Conservation (phyloP, 2,113 vertebrate species). For the Pipa parva region DNA sequence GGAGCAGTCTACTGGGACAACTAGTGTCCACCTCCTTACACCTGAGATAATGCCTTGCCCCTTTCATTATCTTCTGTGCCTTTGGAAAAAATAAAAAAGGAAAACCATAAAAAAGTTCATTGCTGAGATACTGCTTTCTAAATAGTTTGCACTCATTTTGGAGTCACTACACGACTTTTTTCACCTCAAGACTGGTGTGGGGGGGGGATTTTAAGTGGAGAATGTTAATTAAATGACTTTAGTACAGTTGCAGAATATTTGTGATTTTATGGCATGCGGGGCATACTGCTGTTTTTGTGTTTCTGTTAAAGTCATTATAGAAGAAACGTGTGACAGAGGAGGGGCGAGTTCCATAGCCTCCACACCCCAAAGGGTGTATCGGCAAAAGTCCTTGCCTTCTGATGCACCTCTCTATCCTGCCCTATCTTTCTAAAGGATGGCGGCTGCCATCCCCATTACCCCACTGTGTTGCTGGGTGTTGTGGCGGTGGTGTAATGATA, state of each 20-base stretch:
- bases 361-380: not conserved
- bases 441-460: no score
- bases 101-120: no score
- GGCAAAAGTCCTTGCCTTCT: no score
- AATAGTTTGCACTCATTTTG: not conserved
- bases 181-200: not conserved
- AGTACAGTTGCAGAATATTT: no score
- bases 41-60: not conserved
- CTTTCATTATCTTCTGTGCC: not conserved
- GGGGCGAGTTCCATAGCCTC: not conserved
- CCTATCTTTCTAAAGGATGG: no score
- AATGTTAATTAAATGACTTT: conserved; percentile 4
- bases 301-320: not conserved
- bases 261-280: no score
- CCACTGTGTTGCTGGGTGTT: no score
- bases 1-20: no score
- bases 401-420: no score
- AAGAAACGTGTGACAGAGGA: not conserved
- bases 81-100: not conserved
- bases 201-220: not conserved
- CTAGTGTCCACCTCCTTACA: no score
- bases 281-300: not conserved
- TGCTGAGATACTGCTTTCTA: no score
- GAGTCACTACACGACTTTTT: not conserved
- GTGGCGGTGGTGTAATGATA: no score